These are phyloP conservation scores for Gymnothorax reevesii DNA, from an alignment of 2,797 vertebrate species.

Conservation along the genomic window DNA sequence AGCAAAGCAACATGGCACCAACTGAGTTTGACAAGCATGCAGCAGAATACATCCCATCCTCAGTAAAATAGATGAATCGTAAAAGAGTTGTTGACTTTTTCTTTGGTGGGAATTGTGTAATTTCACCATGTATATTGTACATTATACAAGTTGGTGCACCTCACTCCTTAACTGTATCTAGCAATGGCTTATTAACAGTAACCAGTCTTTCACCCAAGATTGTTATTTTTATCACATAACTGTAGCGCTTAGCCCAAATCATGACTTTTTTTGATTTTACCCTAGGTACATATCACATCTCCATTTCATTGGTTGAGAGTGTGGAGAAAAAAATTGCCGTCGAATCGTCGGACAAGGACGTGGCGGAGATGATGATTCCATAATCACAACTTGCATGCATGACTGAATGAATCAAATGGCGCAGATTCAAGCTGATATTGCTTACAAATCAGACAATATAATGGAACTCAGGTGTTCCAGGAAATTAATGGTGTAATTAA, in stretches of 20 bases:
- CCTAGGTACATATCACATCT: conserved; percentile 28
- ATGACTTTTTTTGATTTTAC: conserved; percentile 44
- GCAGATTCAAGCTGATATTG: too few species aligned
- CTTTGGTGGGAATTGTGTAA: neutral
- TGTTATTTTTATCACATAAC: conserved; percentile 3
- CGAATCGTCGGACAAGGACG: too few species aligned
- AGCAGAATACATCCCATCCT: neutral
- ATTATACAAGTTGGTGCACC: conserved; percentile 20
- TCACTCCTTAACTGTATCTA: conserved; percentile 8
- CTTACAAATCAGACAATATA: too few species aligned
- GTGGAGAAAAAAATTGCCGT: too few species aligned
- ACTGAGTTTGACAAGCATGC: conserved; percentile 1
- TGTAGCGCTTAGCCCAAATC: conserved; percentile 25
- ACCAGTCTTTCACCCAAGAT: neutral
- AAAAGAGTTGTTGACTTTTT: neutral
- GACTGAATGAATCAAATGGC: too few species aligned
- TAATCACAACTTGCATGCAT: too few species aligned
- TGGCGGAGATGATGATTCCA: too few species aligned
- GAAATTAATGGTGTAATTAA: too few species aligned
- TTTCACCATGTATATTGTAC: neutral
- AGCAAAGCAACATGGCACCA: neutral
- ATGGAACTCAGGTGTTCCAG: too few species aligned
- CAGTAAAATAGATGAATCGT: neutral
- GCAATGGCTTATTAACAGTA: neutral
- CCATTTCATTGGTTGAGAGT: too few species aligned